Conservation (phyloP, 2,888 invertebrate species). For the Cosmorhoe ocellata region DNA sequence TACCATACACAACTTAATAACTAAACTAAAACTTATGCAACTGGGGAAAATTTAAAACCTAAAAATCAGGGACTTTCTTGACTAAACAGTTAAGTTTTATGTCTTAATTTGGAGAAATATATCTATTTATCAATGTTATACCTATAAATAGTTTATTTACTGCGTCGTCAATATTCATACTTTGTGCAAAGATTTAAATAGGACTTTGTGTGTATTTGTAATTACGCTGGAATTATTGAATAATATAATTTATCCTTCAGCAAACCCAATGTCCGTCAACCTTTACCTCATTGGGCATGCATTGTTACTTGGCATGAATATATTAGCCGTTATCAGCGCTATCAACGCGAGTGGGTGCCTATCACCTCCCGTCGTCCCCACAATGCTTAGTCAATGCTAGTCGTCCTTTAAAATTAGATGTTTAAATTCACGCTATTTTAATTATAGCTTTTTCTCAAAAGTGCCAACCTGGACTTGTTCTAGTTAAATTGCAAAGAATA, state of each 20-base stretch:
- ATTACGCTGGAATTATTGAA: too few species aligned
- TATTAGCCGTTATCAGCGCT: slow-evolving; percentile 72
- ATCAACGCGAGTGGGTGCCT: slow-evolving; percentile 74
- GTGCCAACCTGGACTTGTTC: background rate
- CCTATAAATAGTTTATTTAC: too few species aligned
- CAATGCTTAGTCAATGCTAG: slow-evolving; percentile 30
- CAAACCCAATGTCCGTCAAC: slow-evolving; percentile 40
- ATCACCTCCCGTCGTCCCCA: slow-evolving; percentile 51
- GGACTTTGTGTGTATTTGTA: too few species aligned
- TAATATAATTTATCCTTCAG: background rate
- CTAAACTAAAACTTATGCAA: too few species aligned
- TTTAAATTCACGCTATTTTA: slow-evolving; percentile 17
- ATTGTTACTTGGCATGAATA: slow-evolving; percentile 63
- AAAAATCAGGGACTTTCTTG: too few species aligned
- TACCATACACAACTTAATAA: too few species aligned
- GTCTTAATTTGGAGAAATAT: too few species aligned
- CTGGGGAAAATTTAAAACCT: too few species aligned
- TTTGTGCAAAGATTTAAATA: too few species aligned
- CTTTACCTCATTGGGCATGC: slow-evolving; percentile 66
- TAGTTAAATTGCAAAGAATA: background rate
- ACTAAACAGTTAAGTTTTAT: too few species aligned
- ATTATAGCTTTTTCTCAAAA: background rate
- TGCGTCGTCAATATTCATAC: too few species aligned
- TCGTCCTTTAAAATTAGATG: slow-evolving; percentile 29
- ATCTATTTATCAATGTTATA: too few species aligned